A percentile compares a stretch with the other conserved stretches of the same genome.
phyloP scores from a whole-genome alignment of 2,113 vertebrate species.

The Ibidorhyncha struthersii region DNA sequence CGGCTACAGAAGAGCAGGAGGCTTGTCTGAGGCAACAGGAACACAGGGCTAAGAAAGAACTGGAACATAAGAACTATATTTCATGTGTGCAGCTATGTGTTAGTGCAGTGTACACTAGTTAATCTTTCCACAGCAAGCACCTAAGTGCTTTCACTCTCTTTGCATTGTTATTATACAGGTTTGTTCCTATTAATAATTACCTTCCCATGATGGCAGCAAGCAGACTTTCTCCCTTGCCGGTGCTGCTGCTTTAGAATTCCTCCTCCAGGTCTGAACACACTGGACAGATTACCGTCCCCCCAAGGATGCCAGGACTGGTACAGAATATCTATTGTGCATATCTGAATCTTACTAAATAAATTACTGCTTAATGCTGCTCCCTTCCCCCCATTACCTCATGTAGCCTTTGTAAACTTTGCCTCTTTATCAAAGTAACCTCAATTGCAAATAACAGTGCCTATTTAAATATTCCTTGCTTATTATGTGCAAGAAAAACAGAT shows the following conservation, averaged over 20 bases:
- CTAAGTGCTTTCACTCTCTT: neutral
- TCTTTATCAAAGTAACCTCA: neutral
- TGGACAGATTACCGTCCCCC: neutral
- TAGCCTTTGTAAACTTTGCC: neutral
- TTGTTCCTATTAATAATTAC: constrained; percentile 42
- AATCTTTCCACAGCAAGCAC: neutral
- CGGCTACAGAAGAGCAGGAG: neutral
- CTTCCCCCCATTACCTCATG: neutral
- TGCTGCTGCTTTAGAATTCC: neutral
- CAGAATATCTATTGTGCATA: neutral
- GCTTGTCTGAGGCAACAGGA: neutral
- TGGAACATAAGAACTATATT: neutral
- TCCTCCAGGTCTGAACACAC: neutral
- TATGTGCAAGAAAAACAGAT: neutral
- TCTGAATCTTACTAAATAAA: neutral
- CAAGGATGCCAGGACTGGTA: neutral
- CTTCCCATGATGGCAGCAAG: neutral
- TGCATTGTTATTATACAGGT: neutral
- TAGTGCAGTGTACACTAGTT: neutral
- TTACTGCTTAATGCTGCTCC: neutral
- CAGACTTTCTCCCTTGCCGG: neutral
- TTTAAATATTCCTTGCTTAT: neutral
- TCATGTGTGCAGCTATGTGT: neutral
- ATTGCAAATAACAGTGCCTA: neutral
- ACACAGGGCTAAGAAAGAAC: neutral